phyloP scores from a whole-genome alignment of 2,888 invertebrate genomes.

The Ophraella communa region DNA sequence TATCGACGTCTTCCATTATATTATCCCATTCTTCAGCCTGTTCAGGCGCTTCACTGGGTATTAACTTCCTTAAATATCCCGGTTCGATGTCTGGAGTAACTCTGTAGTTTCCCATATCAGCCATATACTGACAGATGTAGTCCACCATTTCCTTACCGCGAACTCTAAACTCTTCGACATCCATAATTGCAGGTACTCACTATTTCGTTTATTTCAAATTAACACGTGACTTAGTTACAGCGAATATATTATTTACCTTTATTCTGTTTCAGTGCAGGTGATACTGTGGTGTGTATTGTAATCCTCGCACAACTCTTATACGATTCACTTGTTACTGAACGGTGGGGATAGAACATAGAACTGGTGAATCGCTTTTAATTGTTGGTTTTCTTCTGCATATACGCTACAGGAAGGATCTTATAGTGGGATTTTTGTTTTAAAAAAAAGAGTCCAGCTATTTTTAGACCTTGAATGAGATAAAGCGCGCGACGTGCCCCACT shows the following conservation, averaged over 20 bases:
- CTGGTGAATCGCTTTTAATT: background rate
- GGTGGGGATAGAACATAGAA: background rate
- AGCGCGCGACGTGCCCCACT: too few relatives aligned
- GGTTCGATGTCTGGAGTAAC: constrained; percentile 92
- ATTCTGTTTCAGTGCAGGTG: background rate
- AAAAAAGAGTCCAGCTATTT: background rate
- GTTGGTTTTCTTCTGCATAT: background rate
- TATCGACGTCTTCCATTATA: constrained; percentile 89
- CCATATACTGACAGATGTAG: constrained; percentile 91
- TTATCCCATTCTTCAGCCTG: constrained; percentile 85
- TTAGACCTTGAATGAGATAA: background rate
- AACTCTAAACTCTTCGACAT: constrained; percentile 84
- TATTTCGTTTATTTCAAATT: background rate
- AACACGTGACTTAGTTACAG: too few relatives aligned
- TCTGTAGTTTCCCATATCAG: constrained; percentile 76
- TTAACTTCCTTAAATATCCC: constrained; percentile 80
- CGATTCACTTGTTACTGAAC: background rate
- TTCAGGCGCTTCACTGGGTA: constrained; percentile 82
- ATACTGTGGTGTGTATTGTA: background rate
- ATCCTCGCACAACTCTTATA: background rate
- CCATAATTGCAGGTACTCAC: constrained; percentile 66
- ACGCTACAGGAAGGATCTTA: background rate
- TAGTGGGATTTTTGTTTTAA: background rate
- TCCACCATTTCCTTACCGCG: constrained; percentile 95
- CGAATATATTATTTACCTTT: too few relatives aligned